phyloP scores from a whole-genome alignment of 2,888 invertebrate species.

The Cephus pulcher region DNA sequence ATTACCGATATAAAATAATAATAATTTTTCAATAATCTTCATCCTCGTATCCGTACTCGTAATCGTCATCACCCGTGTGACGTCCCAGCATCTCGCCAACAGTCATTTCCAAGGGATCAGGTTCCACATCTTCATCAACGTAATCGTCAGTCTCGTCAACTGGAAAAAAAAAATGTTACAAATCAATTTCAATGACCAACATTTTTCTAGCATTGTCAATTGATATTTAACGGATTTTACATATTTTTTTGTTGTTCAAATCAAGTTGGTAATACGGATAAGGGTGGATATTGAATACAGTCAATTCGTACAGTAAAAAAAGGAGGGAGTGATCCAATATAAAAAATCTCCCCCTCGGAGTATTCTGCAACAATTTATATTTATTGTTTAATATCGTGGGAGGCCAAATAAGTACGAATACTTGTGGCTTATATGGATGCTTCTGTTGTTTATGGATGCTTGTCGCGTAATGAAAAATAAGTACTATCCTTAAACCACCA shows the following conservation, averaged over 20 bases:
- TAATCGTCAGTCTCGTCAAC: conserved; percentile 53
- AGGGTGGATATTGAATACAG: background rate
- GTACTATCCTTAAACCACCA: too few relatives aligned
- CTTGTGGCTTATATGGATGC: too few relatives aligned
- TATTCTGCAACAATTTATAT: too few relatives aligned
- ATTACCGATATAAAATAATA: conserved; percentile 14
- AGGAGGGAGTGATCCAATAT: too few relatives aligned
- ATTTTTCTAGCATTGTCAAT: background rate
- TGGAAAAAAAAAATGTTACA: background rate
- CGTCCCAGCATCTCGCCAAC: conserved; percentile 61
- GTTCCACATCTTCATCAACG: conserved; percentile 54
- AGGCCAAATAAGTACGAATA: too few relatives aligned
- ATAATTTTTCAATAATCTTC: conserved; percentile 71
- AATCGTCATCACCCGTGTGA: conserved; percentile 74
- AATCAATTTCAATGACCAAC: background rate
- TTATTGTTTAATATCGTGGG: too few relatives aligned
- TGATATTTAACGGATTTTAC: background rate
- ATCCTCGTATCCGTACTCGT: conserved; percentile 73
- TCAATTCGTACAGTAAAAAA: too few relatives aligned
- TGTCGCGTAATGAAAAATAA: too few relatives aligned
- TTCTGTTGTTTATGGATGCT: too few relatives aligned
- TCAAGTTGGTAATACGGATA: background rate
- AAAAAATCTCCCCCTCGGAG: too few relatives aligned
- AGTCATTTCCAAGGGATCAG: conserved; percentile 54
- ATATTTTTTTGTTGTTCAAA: background rate